Conservation (phyloP, 2,113 vertebrate genomes). For the Chloropsis hardwickii region DNA sequence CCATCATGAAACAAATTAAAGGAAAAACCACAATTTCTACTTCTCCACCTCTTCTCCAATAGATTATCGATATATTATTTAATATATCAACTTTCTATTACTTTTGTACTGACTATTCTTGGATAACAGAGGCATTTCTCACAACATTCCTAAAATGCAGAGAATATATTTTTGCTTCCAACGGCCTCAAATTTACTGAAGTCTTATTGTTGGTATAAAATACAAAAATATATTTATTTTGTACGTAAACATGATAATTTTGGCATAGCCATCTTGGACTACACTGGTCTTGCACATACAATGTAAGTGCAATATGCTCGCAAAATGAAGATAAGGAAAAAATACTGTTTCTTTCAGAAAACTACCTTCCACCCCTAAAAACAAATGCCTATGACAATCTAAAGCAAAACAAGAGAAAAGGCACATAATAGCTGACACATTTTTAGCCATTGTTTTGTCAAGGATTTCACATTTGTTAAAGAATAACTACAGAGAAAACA, state of each 20-base stretch:
- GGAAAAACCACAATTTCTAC: not conserved
- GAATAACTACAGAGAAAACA: not conserved
- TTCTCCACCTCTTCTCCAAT: not conserved
- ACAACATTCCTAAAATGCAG: not conserved
- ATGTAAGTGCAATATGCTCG: not conserved
- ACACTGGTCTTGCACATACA: not conserved
- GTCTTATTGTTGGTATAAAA: not conserved
- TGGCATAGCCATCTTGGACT: not conserved
- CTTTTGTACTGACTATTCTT: not conserved
- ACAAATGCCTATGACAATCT: not conserved
- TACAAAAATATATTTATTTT: not conserved
- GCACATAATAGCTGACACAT: not conserved
- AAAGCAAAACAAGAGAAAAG: not conserved
- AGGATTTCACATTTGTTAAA: not conserved
- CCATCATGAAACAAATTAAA: not conserved
- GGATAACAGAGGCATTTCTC: not conserved
- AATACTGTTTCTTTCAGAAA: not conserved
- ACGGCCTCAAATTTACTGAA: not conserved
- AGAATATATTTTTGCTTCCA: not conserved
- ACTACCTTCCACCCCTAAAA: not conserved
- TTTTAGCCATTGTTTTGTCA: conserved; percentile 4
- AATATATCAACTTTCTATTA: not conserved
- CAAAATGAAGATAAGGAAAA: not conserved
- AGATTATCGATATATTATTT: no score
- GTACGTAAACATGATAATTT: not conserved